phyloP scores from a whole-genome alignment of 1,140 invertebrate genomes.

The Bombyx mori region ASM3026992v2 NC_085118.1:9783001-9783500 shows the following conservation, averaged over 20 bases:
- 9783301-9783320: no score
- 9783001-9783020: slow-evolving; percentile 55
- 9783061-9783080: slow-evolving; percentile 31
- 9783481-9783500: no score
- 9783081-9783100: slow-evolving; percentile 48
- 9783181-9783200: slow-evolving; percentile 62
- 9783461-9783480: no score
- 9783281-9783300: no score
- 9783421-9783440: no score
- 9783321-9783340: no score
- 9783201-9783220: slow-evolving; percentile 59
- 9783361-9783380: no score
- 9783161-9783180: slow-evolving; percentile 60
- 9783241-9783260: slow-evolving; percentile 5
- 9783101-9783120: slow-evolving; percentile 45
- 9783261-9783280: no score
- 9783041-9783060: slow-evolving; percentile 49
- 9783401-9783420: no score
- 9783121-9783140: slow-evolving; percentile 48
- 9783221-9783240: slow-evolving; percentile 27
- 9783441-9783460: no score
- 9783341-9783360: no score
- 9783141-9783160: slow-evolving; percentile 53
- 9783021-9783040: slow-evolving; percentile 57
- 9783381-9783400: no score